Evolutionary conservation across 2,888 invertebrate species (phyloP).

Genomic region (Protophormia terraenovae): DNA sequence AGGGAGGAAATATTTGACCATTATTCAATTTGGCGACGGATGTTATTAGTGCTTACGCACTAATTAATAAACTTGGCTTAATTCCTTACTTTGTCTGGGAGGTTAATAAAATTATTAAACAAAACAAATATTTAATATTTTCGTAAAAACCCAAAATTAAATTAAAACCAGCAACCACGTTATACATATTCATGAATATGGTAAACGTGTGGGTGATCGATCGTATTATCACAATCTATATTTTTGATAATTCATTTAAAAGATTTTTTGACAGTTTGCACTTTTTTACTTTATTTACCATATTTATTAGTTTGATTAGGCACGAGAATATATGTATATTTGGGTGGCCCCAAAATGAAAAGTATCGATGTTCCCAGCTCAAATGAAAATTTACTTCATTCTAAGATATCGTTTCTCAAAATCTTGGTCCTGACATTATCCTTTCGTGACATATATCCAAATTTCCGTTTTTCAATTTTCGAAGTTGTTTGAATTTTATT

Average conservation of each 20-base stretch:
- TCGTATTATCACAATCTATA: not conserved
- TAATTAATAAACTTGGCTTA: conserved; percentile 54
- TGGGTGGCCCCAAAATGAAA: too few relatives aligned
- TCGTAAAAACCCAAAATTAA: conserved; percentile 4
- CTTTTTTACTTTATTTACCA: conserved; percentile 33
- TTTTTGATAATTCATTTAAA: conserved; percentile 11
- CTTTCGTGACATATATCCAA: too few relatives aligned
- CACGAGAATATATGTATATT: conserved; percentile 47
- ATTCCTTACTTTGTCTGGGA: conserved; percentile 2
- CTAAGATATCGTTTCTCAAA: too few relatives aligned
- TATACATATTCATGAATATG: not conserved
- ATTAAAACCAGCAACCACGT: not conserved
- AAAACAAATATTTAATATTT: not conserved
- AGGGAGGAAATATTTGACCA: conserved; percentile 18
- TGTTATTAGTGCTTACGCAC: conserved; percentile 61
- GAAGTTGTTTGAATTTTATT: too few relatives aligned
- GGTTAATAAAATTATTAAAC: not conserved
- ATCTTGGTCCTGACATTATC: too few relatives aligned
- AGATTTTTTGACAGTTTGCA: not conserved
- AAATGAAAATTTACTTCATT: too few relatives aligned
- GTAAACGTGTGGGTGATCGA: conserved; percentile 36
- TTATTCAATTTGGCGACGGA: conserved; percentile 52
- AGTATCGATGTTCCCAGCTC: too few relatives aligned
- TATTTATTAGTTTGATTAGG: conserved; percentile 51
- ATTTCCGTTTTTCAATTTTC: too few relatives aligned